Percentiles rank a stretch among this genome's conserved stretches.
phyloP scores from a whole-genome alignment of 2,113 vertebrate species.

The Corythornis cristatus region DNA sequence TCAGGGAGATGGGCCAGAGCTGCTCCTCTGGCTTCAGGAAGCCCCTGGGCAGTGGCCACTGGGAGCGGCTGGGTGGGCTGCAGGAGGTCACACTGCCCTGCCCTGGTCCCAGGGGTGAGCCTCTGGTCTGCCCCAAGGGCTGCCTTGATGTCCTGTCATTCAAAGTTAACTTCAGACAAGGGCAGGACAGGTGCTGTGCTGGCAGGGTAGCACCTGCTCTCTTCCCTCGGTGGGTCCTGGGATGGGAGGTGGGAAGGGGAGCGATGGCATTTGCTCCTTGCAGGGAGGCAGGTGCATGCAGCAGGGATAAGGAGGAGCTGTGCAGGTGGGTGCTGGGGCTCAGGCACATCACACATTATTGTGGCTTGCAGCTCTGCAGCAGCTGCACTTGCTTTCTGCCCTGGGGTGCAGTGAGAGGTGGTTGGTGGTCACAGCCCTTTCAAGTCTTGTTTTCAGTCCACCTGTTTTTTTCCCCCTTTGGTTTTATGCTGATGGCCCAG shows the following conservation, averaged over 20 bases:
- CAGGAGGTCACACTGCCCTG: neutral
- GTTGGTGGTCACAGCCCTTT: neutral
- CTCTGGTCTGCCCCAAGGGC: neutral
- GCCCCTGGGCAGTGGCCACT: neutral
- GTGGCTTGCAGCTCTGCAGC: neutral
- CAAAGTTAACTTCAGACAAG: neutral
- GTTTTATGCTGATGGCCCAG: neutral
- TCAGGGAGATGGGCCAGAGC: neutral
- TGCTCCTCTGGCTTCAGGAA: neutral
- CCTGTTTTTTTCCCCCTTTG: neutral
- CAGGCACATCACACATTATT: accelerated
- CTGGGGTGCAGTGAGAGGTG: neutral
- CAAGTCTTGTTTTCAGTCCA: neutral
- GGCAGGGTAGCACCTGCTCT: accelerated
- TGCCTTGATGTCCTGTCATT: neutral
- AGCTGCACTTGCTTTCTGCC: neutral
- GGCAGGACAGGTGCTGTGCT: neutral
- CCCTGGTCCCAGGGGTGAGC: neutral
- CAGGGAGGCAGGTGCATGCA: neutral
- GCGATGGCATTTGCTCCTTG: neutral
- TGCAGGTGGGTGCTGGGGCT: accelerated
- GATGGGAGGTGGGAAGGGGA: neutral
- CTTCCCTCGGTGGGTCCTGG: accelerated
- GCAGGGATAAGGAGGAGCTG: neutral
- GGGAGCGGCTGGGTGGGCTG: neutral